Percentiles rank a stretch among this genome's conserved stretches.
These are phyloP conservation scores for Macrochelys suwanniensis DNA, from an alignment of 2,797 vertebrate genomes.

Conservation along the genomic window DNA sequence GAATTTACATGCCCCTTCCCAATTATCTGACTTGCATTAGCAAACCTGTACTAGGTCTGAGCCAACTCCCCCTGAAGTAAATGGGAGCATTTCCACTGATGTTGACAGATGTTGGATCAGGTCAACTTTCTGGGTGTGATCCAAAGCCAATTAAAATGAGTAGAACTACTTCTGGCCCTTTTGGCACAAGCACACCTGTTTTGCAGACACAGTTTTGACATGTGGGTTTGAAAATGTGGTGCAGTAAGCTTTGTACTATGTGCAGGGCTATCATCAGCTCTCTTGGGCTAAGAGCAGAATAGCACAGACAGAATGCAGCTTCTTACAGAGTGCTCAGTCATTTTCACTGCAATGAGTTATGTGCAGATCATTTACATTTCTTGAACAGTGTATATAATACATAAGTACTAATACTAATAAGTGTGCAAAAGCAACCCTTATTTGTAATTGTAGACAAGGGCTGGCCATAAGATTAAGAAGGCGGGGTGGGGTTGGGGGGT, in stretches of 20 bases:
- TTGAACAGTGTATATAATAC: slow-evolving; percentile 58
- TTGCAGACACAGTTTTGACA: slow-evolving; percentile 6
- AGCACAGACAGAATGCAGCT: slow-evolving; percentile 30
- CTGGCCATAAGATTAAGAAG: slow-evolving; percentile 31
- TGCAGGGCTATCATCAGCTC: slow-evolving; percentile 28
- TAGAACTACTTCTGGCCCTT: neutral
- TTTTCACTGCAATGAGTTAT: slow-evolving; percentile 38
- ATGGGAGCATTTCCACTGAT: slow-evolving; percentile 5
- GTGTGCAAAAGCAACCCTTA: slow-evolving; percentile 10
- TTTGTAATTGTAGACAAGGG: neutral
- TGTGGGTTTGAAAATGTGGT: slow-evolving; percentile 27
- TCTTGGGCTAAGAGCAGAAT: slow-evolving; percentile 27
- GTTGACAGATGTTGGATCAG: slow-evolving; percentile 30
- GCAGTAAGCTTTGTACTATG: slow-evolving; percentile 15
- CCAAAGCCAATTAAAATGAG: slow-evolving; percentile 14
- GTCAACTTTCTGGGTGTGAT: neutral
- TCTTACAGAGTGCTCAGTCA: slow-evolving; percentile 30
- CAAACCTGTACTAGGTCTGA: neutral
- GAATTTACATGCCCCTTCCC: too few species aligned
- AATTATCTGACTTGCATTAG: neutral
- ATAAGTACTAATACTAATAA: slow-evolving; percentile 48
- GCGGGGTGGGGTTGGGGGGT: neutral
- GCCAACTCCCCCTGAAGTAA: neutral
- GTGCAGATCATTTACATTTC: slow-evolving; percentile 27
- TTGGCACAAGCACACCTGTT: slow-evolving; percentile 7